Evolutionary conservation across 2,113 vertebrate genomes (phyloP).

Genomic region (Paramisgurnus dabryanus): DNA sequence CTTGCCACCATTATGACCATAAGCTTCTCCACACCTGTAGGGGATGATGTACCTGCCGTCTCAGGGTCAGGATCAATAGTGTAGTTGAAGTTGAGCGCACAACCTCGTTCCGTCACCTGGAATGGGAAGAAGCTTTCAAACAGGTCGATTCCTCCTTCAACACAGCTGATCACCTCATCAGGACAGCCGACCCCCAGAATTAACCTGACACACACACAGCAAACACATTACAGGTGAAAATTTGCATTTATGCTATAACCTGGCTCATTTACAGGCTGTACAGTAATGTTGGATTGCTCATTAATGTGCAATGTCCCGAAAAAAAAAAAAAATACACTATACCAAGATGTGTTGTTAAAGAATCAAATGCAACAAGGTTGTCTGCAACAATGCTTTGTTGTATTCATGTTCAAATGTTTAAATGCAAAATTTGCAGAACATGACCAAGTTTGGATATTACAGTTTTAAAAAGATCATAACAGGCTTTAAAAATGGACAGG

Average conservation of each 20-base stretch:
- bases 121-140: slow-evolving; percentile 96
- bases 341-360: not conserved
- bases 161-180: slow-evolving; percentile 87
- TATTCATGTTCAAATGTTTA: no score
- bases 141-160: slow-evolving; percentile 90
- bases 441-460: no score
- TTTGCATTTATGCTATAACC: no score
- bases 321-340: not conserved
- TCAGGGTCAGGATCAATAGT: slow-evolving; percentile 77
- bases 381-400: no score
- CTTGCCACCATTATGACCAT: not conserved
- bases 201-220: slow-evolving; percentile 71
- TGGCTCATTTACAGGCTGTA: no score
- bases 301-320: no score
- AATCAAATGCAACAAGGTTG: no score
- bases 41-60: slow-evolving; percentile 76
- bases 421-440: no score
- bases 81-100: slow-evolving; percentile 85
- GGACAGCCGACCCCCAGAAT: slow-evolving; percentile 87
- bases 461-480: no score
- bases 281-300: no score
- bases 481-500: no score
- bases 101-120: slow-evolving; percentile 89
- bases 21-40: slow-evolving; percentile 63
- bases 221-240: not conserved